A percentile compares a stretch with the other conserved stretches of the same genome.
Conservation (phyloP, 2,888 invertebrate genomes). For the Taphrorychus bicolor region DNA sequence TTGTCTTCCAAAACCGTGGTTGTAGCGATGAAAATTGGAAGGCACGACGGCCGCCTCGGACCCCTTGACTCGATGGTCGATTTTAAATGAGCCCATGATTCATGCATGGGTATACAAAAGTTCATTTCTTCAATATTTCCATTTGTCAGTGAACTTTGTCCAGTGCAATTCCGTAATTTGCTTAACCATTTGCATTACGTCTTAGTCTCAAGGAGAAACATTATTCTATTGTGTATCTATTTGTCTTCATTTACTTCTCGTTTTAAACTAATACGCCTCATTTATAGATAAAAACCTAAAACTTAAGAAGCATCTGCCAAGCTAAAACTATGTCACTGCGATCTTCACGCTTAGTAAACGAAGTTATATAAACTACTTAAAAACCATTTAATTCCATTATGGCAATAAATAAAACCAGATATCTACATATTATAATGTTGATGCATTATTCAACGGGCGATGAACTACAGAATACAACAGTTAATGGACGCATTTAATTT, state of each 20-base stretch:
- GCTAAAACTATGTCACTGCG: no score
- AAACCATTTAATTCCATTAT: conserved; percentile 11
- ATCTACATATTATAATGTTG: conserved; percentile 17
- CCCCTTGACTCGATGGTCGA: conserved; percentile 15
- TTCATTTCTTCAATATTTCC: no score
- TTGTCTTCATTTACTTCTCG: neutral
- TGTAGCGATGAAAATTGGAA: conserved; percentile 35
- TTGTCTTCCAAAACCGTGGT: conserved; percentile 19
- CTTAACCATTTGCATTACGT: neutral
- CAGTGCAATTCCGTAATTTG: neutral
- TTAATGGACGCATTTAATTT: conserved; percentile 19
- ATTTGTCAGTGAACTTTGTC: neutral
- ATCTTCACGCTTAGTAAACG: conserved; percentile 1
- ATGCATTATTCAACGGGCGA: conserved; percentile 27
- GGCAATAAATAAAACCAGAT: conserved; percentile 15
- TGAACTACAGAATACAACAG: conserved; percentile 17
- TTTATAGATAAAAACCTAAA: no score
- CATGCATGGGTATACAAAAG: no score
- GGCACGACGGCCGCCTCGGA: conserved; percentile 26
- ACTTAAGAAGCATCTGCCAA: no score
- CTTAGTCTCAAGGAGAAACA: neutral
- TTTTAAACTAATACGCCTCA: neutral
- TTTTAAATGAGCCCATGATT: conserved; percentile 32
- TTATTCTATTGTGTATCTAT: neutral
- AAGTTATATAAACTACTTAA: conserved; percentile 20